Conservation (phyloP, 2,113 vertebrate genomes). For the Meleagris gallopavo region DNA sequence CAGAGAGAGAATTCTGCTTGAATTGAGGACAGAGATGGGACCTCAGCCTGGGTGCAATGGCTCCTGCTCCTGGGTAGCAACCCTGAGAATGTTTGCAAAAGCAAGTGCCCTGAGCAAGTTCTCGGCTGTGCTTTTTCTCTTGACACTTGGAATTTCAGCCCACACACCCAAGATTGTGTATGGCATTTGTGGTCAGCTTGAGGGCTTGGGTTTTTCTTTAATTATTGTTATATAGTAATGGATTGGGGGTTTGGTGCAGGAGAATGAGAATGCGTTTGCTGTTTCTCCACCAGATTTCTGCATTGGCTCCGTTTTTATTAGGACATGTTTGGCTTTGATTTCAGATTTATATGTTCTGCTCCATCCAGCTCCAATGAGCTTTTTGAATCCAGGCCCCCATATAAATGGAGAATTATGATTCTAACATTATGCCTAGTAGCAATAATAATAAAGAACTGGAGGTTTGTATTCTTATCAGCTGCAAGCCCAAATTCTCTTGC, state of each 20-base stretch:
- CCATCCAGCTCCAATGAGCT: conserved; percentile 1
- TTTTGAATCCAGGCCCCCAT: background rate
- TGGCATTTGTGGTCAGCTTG: background rate
- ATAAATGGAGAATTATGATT: conserved; percentile 41
- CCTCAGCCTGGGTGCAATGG: fast-evolving
- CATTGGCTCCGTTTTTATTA: background rate
- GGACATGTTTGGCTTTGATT: conserved; percentile 37
- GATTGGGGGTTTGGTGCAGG: background rate
- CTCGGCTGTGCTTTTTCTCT: background rate
- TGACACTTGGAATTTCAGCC: background rate
- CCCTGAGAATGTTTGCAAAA: background rate
- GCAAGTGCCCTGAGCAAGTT: fast-evolving
- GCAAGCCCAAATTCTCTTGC: background rate
- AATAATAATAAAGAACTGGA: background rate
- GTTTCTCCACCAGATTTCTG: background rate
- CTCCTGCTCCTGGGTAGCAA: background rate
- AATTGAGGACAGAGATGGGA: background rate
- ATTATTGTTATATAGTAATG: background rate
- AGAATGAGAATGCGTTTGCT: background rate
- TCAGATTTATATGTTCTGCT: conserved; percentile 32
- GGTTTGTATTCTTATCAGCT: background rate
- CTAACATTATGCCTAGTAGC: conserved; percentile 27
- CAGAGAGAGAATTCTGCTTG: background rate
- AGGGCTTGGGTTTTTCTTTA: background rate
- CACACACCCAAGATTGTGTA: fast-evolving